These are phyloP conservation scores for Drosophila austrosaltans DNA, from an alignment of 2,888 invertebrate species.

Conservation along the genomic window DNA sequence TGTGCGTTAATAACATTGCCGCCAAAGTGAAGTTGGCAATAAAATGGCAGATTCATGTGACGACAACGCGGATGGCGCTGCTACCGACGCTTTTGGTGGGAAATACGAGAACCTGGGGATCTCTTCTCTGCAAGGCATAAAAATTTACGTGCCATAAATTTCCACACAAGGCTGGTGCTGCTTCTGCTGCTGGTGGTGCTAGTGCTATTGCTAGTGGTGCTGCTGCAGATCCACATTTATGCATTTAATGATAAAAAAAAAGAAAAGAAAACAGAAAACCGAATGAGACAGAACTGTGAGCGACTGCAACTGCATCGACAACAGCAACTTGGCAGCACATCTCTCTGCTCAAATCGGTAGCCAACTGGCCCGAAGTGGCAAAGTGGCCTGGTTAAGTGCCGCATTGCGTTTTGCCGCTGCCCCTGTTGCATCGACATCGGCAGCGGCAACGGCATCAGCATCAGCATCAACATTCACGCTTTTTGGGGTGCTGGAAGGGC, in stretches of 20 bases:
- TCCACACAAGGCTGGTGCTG: constrained; percentile 67
- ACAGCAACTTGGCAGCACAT: constrained; percentile 43
- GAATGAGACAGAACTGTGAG: constrained; percentile 60
- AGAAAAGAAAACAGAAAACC: constrained; percentile 2
- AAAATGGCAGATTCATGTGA: constrained; percentile 80
- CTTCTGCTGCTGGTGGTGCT: constrained; percentile 34
- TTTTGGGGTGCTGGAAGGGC: constrained; percentile 47
- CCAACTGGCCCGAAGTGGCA: constrained; percentile 31
- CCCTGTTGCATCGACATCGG: not conserved
- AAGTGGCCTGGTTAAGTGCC: constrained; percentile 67
- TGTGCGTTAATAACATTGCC: constrained; percentile 80
- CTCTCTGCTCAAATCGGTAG: constrained; percentile 63
- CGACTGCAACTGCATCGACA: constrained; percentile 33
- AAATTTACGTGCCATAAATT: constrained; percentile 80
- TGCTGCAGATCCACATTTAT: constrained; percentile 74
- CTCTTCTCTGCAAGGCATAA: constrained; percentile 59
- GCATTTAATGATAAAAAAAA: constrained; percentile 73
- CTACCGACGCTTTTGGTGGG: constrained; percentile 35
- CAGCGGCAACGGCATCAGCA: no score
- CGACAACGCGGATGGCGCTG: constrained; percentile 53
- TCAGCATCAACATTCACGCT: not conserved
- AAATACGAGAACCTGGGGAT: constrained; percentile 53
- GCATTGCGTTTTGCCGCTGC: constrained; percentile 62
- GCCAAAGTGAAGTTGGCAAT: constrained; percentile 78
- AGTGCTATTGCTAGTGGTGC: constrained; percentile 14